Conservation (phyloP, 2,113 vertebrate species). For the Gymnocephalus cernua region DNA sequence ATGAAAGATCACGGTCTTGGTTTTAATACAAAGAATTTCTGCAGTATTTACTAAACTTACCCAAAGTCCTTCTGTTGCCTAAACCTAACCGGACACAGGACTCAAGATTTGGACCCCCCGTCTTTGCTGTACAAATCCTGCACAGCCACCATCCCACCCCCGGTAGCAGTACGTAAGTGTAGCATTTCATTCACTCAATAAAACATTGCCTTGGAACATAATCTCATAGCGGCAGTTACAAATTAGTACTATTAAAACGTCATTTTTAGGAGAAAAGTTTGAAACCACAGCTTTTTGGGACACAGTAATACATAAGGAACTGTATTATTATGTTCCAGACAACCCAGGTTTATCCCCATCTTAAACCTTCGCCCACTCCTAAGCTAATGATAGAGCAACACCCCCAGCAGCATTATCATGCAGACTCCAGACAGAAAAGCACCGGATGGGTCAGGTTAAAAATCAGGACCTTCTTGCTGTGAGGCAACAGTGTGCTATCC, state of each 20-base stretch:
- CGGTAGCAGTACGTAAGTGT: too few species aligned
- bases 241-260: background rate
- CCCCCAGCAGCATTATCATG: background rate
- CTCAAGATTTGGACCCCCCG: background rate
- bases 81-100: background rate
- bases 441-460: slow-evolving; percentile 40
- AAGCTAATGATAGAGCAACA: slow-evolving; percentile 19
- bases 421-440: slow-evolving; percentile 17
- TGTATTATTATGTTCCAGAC: background rate
- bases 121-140: too few species aligned
- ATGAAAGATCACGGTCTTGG: too few species aligned
- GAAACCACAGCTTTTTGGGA: background rate
- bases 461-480: slow-evolving; percentile 37
- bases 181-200: background rate
- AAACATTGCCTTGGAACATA: background rate
- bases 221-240: background rate
- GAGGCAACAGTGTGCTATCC: slow-evolving; percentile 22
- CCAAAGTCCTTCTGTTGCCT: too few species aligned
- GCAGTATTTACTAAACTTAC: too few species aligned
- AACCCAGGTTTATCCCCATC: background rate
- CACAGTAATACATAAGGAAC: background rate
- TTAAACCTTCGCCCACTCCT: slow-evolving; percentile 12
- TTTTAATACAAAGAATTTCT: too few species aligned
- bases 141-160: background rate
- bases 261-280: background rate